These are phyloP conservation scores for Cheilosia soror DNA, from an alignment of 2,888 invertebrate genomes.

Conservation along the genomic window DNA sequence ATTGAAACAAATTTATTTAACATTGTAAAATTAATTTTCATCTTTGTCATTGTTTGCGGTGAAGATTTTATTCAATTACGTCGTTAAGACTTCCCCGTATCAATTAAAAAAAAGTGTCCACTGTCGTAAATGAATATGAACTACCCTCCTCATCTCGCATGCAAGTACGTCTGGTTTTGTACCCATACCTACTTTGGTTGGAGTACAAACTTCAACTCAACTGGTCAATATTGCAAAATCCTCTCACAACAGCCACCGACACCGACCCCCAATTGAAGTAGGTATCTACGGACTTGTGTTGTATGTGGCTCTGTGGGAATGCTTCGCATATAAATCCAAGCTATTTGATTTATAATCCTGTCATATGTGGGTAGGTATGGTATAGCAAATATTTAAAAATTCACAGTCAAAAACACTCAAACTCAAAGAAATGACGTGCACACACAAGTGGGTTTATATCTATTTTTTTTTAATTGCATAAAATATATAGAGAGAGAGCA, in stretches of 20 bases:
- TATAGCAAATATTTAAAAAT: conserved; percentile 22
- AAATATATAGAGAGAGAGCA: not conserved
- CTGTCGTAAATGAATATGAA: conserved; percentile 2
- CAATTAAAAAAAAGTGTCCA: conserved; percentile 24
- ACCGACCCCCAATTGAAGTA: not conserved
- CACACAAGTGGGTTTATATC: not conserved
- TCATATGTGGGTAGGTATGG: not conserved
- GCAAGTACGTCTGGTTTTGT: not conserved
- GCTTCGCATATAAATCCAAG: conserved; percentile 11
- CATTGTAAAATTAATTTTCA: conserved; percentile 10
- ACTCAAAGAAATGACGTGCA: conserved; percentile 11
- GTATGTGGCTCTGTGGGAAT: not conserved
- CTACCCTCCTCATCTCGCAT: no score
- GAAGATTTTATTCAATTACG: conserved; percentile 30
- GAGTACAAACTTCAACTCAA: not conserved
- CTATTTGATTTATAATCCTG: conserved; percentile 48
- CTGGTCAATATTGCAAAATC: conserved; percentile 3
- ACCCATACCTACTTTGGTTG: not conserved
- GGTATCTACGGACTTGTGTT: not conserved
- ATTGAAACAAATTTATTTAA: conserved; percentile 27
- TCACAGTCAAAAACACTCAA: conserved; percentile 21
- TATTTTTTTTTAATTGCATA: no score
- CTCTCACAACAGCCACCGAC: no score
- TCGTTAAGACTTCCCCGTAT: conserved; percentile 2
- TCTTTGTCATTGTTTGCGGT: not conserved